phyloP scores from a whole-genome alignment of 2,888 invertebrate genomes.

The Pammene aurita region DNA sequence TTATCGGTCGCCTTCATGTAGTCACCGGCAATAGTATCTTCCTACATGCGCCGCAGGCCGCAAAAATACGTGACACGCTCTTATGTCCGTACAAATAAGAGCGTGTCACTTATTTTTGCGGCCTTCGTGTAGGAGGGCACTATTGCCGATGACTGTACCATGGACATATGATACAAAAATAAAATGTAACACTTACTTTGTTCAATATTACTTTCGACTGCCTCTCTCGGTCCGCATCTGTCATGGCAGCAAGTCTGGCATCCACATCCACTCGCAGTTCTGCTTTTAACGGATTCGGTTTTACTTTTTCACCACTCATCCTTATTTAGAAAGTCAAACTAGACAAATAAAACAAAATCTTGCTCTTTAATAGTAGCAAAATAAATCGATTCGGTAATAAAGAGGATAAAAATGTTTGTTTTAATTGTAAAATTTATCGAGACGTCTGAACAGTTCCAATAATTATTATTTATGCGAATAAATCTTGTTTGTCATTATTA shows the following conservation, averaged over 20 bases:
- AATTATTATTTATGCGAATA: background rate
- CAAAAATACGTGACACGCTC: no score
- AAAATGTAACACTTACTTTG: conserved; percentile 39
- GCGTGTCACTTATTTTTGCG: no score
- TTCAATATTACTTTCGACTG: conserved; percentile 45
- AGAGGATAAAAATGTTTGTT: background rate
- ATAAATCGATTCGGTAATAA: background rate
- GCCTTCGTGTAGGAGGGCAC: no score
- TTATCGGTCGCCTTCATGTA: no score
- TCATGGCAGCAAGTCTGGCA: conserved; percentile 42
- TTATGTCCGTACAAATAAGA: no score
- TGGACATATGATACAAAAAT: no score
- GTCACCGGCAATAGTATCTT: no score
- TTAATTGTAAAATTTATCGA: background rate
- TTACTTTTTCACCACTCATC: conserved; percentile 2
- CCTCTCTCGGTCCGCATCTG: conserved; percentile 41
- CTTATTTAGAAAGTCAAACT: background rate
- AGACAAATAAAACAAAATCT: no score
- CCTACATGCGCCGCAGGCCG: no score
- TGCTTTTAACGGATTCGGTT: conserved; percentile 44
- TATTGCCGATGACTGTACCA: no score
- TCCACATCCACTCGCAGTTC: conserved; percentile 44
- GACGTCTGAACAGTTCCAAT: background rate
- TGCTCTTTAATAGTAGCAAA: no score
- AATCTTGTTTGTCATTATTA: background rate